phyloP scores from a whole-genome alignment of 2,113 vertebrate species.

The Passer domesticus region DNA sequence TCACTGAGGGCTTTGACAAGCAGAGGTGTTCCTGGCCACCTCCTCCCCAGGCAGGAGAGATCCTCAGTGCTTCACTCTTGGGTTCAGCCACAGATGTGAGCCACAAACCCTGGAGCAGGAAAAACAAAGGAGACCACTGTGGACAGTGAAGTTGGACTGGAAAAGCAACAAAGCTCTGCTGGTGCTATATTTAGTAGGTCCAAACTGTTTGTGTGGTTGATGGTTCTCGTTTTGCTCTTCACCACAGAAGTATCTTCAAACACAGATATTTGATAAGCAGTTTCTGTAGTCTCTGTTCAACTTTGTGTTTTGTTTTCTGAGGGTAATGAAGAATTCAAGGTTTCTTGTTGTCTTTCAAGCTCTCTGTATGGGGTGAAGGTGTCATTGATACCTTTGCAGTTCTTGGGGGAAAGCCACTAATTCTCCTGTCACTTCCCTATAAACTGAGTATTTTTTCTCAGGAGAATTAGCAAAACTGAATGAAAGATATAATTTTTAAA shows the following conservation, averaged over 20 bases:
- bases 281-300: background rate
- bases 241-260: background rate
- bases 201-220: background rate
- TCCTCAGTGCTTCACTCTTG: accelerated
- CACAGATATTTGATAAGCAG: background rate
- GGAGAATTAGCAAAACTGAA: background rate
- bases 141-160: background rate
- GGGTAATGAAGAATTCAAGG: background rate
- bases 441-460: background rate
- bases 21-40: background rate
- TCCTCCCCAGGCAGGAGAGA: background rate
- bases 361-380: background rate
- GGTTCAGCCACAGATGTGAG: background rate
- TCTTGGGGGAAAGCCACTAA: background rate
- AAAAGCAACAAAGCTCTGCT: background rate
- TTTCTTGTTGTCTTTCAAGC: background rate
- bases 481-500: background rate
- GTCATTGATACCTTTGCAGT: background rate
- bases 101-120: background rate
- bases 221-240: background rate
- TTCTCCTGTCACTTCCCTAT: background rate
- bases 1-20: background rate
- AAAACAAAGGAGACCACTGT: background rate
- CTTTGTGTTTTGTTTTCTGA: background rate
- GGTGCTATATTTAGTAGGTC: background rate